Evolutionary conservation across 2,797 vertebrate genomes (phyloP).

Genomic region (Ispidina picta): DNA sequence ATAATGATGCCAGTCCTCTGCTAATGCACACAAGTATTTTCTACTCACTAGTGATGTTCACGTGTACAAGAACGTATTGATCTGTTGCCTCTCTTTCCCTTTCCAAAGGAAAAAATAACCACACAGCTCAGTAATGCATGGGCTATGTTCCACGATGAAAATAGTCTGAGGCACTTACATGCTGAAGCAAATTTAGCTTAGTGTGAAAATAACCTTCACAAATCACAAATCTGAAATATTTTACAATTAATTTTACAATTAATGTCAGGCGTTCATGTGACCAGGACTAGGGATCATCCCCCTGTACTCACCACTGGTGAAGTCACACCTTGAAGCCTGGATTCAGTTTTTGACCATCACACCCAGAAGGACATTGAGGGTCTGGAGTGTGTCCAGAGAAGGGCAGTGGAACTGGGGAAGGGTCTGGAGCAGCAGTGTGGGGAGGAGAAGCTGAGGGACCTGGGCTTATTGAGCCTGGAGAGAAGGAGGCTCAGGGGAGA

Average conservation of each 20-base stretch:
- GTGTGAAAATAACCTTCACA: background rate
- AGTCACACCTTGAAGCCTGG: background rate
- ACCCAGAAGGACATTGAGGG: background rate
- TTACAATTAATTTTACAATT: background rate
- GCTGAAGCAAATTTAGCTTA: conserved; percentile 1
- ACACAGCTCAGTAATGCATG: background rate
- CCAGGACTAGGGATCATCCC: background rate
- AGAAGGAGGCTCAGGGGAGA: no score
- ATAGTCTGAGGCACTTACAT: background rate
- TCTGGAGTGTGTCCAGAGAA: no score
- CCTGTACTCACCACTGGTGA: background rate
- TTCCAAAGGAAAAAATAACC: conserved; percentile 1
- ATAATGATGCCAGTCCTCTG: background rate
- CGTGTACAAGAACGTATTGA: background rate
- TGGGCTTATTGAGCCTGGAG: no score
- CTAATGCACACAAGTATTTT: background rate
- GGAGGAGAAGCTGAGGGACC: no score
- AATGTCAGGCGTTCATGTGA: background rate
- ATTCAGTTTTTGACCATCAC: background rate
- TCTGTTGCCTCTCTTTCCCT: background rate
- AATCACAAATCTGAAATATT: background rate
- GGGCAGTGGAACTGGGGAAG: no score
- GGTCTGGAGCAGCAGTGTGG: no score
- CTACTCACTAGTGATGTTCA: background rate
- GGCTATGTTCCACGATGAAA: background rate